Percentiles rank a stretch among this genome's conserved stretches.
These are phyloP conservation scores for Brachionus rotundiformis DNA, from an alignment of 1,140 invertebrate species.

Conservation along the genomic window DNA sequence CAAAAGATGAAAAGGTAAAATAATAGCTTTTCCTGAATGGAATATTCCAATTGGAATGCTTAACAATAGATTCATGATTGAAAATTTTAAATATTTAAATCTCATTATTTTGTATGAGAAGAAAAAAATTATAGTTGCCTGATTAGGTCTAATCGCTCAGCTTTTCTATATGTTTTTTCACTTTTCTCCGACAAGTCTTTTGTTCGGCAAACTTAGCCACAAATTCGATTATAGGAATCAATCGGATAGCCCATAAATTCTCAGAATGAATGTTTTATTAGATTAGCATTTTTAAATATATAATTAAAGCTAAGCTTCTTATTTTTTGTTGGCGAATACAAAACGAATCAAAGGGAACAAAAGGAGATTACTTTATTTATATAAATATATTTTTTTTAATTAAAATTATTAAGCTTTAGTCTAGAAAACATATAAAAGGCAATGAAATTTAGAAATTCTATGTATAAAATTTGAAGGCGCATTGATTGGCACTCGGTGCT, in stretches of 20 bases:
- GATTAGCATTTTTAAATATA: conserved; percentile 45
- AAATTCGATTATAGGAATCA: conserved; percentile 28
- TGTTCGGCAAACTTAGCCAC: not conserved
- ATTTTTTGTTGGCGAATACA: not conserved
- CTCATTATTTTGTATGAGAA: not conserved
- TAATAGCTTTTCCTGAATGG: conserved; percentile 33
- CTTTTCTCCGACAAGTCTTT: not conserved
- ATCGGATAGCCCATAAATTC: conserved; percentile 20
- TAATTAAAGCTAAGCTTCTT: conserved; percentile 44
- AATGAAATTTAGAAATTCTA: not conserved
- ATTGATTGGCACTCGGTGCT: conserved; percentile 7
- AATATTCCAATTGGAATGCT: conserved; percentile 32
- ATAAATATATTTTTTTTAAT: conserved; percentile 40
- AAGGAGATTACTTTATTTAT: conserved; percentile 25
- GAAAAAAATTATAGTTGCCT: conserved; percentile 16
- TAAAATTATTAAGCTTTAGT: conserved; percentile 15
- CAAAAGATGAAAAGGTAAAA: conserved; percentile 50
- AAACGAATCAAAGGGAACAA: conserved; percentile 6
- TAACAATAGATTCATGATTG: conserved; percentile 17
- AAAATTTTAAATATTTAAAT: conserved; percentile 38
- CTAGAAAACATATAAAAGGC: conserved; percentile 15
- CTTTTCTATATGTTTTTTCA: conserved; percentile 30
- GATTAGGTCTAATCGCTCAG: conserved; percentile 13
- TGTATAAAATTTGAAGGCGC: not conserved
- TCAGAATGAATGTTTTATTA: conserved; percentile 30